Base-by-base conservation (phyloP, 2,888 invertebrate genomes). In the Pseudeuparius sepicola region DNA sequence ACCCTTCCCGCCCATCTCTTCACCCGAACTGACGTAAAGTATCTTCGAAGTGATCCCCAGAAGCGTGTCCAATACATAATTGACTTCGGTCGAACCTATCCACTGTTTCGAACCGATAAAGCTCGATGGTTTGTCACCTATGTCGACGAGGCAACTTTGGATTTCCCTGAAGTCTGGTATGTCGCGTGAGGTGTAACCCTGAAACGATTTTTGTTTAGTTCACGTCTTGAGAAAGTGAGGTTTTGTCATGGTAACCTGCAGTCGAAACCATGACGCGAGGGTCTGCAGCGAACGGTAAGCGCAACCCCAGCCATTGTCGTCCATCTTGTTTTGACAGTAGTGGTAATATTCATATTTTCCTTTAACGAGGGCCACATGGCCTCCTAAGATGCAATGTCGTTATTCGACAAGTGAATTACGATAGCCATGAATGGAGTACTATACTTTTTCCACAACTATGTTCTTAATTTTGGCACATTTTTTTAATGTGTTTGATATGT, bases 291-390 rank as follows among this genome's bases (percentile, higher is more conserved):
- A 96, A 40, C 98, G 74, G 58, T 98, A 98, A 0, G 98, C 98
- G 66, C 98, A 98, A 3, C 98, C 98, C 98, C 98, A 98, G n/a
- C 93, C 93, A 59, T 85, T 82, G 54, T 98, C 98, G 60, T 96
- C 84, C 57, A 90, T 78, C 46, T 76, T 73, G 54, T 96, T 85
- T 61, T 96, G 94, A 78, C 90, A 83, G 60, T 99, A 99, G 61
- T 99, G 98, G 58, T 92, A 84, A 63, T 98, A 99, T 11, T 78
- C 69, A 57, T 98, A 98, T 43, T 75, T 71, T 2, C 98, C 98
- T 43, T 78, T 69, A 2, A 97, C 79, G 16, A 80, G 42, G 24
- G 64, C 66, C 38, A 68, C 54, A 46, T 67, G 65, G 25, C 71
- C 72, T 40, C 63, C 68, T 45, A 49, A n/a, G n/a, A n/a, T n/a